Evolutionary conservation across 2,113 vertebrate genomes (phyloP).

Genomic region (Nothobranchius furzeri): DNA sequence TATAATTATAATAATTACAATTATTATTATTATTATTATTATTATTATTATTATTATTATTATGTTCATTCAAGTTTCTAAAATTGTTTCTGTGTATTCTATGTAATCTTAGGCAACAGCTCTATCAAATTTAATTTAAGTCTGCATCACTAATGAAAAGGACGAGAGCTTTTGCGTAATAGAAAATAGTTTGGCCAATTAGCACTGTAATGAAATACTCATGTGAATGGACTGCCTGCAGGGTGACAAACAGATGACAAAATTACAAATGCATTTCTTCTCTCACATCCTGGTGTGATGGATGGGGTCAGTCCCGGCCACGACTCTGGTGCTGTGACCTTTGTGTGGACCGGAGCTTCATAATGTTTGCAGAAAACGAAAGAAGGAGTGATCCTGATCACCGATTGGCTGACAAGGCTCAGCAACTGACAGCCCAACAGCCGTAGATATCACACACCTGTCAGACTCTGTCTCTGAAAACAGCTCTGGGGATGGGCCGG

Average conservation of each 20-base stretch:
- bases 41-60: too few species aligned
- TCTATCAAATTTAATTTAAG: not conserved
- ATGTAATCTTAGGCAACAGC: not conserved
- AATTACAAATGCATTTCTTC: constrained; percentile 33
- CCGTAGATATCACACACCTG: constrained; percentile 67
- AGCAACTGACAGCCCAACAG: constrained; percentile 27
- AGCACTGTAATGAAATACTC: constrained; percentile 42
- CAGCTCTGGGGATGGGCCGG: constrained; percentile 26
- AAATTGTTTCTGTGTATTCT: too few species aligned
- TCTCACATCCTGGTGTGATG: constrained; percentile 44
- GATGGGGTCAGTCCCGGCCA: constrained; percentile 20
- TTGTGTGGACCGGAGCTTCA: constrained; percentile 24
- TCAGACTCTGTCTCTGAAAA: constrained; percentile 63
- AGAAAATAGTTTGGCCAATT: constrained; percentile 55
- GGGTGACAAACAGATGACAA: constrained; percentile 33
- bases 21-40: too few species aligned
- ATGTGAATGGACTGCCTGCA: constrained; percentile 17
- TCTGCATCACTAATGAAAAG: constrained; percentile 12
- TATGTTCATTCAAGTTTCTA: too few species aligned
- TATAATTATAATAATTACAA: too few species aligned
- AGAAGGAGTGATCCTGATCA: constrained; percentile 4
- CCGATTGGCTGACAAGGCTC: constrained; percentile 43
- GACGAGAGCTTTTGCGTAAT: constrained; percentile 13
- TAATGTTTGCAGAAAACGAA: constrained; percentile 6
- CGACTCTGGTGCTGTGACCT: constrained; percentile 31